Conservation (phyloP, 2,888 invertebrate genomes). For the Troilus luridus region DNA sequence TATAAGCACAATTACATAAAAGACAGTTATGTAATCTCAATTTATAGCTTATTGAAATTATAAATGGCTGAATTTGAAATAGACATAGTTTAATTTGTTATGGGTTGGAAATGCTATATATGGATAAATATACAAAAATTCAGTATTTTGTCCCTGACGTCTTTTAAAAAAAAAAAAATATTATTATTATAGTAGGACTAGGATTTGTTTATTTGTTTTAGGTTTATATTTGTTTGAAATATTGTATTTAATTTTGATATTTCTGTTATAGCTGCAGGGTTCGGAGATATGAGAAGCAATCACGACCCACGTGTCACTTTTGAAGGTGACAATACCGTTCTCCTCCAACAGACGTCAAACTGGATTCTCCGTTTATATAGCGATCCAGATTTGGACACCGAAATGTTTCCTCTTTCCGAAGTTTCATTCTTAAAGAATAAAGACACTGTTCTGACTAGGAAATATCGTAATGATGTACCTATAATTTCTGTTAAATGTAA, state of each 20-base stretch:
- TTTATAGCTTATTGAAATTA: too few relatives aligned
- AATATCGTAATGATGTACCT: neutral
- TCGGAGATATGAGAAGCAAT: conserved; percentile 85
- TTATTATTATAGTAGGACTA: too few relatives aligned
- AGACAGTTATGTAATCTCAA: too few relatives aligned
- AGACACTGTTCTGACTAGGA: conserved; percentile 45
- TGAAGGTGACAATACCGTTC: conserved; percentile 94
- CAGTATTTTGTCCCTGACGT: too few relatives aligned
- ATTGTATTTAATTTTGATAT: neutral
- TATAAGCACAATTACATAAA: too few relatives aligned
- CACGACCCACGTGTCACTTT: conserved; percentile 93
- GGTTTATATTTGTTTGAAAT: neutral
- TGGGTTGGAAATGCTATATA: too few relatives aligned
- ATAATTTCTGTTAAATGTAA: conserved; percentile 62
- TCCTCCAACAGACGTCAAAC: conserved; percentile 90
- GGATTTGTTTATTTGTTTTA: too few relatives aligned
- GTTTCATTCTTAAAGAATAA: conserved; percentile 58
- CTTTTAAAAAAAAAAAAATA: too few relatives aligned
- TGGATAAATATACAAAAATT: too few relatives aligned
- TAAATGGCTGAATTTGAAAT: too few relatives aligned
- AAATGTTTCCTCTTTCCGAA: conserved; percentile 60
- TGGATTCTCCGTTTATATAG: conserved; percentile 74
- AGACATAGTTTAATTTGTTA: too few relatives aligned
- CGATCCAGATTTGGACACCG: conserved; percentile 55
- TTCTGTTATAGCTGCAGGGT: conserved; percentile 59